phyloP scores from a whole-genome alignment of 2,797 vertebrate genomes.

The Siniperca scherzeri region DNA sequence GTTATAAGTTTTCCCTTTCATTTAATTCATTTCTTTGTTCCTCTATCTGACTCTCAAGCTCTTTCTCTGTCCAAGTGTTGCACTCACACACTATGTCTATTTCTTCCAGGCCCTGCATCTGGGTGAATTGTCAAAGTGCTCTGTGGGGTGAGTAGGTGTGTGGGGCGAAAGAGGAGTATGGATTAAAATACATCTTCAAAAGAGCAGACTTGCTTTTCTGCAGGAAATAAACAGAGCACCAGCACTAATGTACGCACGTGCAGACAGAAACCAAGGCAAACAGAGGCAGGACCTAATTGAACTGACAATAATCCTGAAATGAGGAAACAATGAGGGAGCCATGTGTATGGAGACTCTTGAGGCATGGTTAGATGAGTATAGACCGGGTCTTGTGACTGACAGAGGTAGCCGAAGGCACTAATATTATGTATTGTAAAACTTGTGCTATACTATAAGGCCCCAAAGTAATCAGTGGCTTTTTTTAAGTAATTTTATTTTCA shows the following conservation, averaged over 20 bases:
- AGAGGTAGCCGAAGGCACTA: background rate
- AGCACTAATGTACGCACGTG: constrained; percentile 26
- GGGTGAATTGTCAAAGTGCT: constrained; percentile 51
- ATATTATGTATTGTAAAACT: background rate
- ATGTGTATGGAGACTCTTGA: constrained; percentile 24
- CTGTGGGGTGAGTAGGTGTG: constrained; percentile 46
- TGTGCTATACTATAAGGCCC: background rate
- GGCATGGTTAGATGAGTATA: constrained; percentile 1
- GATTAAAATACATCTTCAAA: constrained; percentile 78
- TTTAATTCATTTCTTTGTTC: constrained; percentile 54
- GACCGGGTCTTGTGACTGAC: constrained; percentile 15
- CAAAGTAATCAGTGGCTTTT: background rate
- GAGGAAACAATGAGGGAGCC: constrained; percentile 35
- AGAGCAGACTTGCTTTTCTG: constrained; percentile 64
- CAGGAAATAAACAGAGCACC: constrained; percentile 60
- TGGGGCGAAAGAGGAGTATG: constrained; percentile 15
- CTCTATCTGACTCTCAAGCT: constrained; percentile 36
- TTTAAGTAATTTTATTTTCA: background rate
- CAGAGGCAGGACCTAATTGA: constrained; percentile 59
- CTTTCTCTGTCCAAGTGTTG: constrained; percentile 46
- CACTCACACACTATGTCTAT: constrained; percentile 29
- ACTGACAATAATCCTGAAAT: constrained; percentile 66
- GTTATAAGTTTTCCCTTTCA: constrained; percentile 51
- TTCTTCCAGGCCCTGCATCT: constrained; percentile 56
- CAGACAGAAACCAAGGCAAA: constrained; percentile 55